These are phyloP conservation scores for Orycteropus afer DNA, from an alignment of 2,113 vertebrate genomes.

Conservation along the genomic window DNA sequence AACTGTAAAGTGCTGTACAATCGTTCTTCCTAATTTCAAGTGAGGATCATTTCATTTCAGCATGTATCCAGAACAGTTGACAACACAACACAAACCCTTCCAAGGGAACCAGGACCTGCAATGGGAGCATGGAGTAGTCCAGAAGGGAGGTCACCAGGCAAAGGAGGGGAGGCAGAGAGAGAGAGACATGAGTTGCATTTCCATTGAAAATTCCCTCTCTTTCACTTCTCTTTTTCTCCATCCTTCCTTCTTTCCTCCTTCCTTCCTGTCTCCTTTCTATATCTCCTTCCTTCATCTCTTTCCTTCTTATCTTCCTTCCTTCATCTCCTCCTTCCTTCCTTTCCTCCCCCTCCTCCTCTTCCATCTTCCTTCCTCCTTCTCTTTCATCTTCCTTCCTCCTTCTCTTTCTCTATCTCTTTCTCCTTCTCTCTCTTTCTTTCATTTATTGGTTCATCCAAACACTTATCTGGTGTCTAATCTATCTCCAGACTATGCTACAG, in stretches of 20 bases:
- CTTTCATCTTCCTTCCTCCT: rapidly evolving
- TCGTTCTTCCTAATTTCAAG: rapidly evolving
- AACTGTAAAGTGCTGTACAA: rapidly evolving
- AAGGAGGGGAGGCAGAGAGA: background rate
- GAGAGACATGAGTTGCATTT: rapidly evolving
- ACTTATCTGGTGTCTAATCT: rapidly evolving
- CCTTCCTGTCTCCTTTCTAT: rapidly evolving
- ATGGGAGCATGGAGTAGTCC: rapidly evolving
- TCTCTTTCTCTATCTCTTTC: rapidly evolving
- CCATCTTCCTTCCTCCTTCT: rapidly evolving
- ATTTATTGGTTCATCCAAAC: background rate
- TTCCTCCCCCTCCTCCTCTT: rapidly evolving
- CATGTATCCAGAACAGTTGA: rapidly evolving
- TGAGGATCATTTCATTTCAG: rapidly evolving
- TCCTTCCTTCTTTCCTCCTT: rapidly evolving
- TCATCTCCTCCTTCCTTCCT: rapidly evolving
- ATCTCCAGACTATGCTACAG: background rate
- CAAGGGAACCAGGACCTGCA: rapidly evolving
- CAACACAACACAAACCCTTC: rapidly evolving
- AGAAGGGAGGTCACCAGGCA: background rate
- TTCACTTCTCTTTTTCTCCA: rapidly evolving
- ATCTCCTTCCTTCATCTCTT: rapidly evolving
- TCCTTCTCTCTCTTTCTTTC: rapidly evolving
- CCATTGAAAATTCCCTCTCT: background rate
- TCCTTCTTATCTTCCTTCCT: too few species aligned